Evolutionary conservation across 2,888 invertebrate species (phyloP).

Genomic region (Subacronicta megacephala): DNA sequence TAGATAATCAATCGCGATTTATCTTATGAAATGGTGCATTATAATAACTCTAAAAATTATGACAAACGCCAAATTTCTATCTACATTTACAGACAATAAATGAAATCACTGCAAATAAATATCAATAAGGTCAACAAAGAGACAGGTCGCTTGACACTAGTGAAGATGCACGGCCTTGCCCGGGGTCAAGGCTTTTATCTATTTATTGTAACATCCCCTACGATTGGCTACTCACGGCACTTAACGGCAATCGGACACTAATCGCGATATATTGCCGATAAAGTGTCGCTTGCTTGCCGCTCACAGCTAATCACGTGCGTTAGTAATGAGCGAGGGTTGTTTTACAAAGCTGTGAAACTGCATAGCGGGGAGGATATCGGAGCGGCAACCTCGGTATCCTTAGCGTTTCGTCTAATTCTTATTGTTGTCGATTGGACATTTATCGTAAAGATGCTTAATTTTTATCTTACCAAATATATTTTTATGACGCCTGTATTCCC

Average conservation of each 20-base stretch:
- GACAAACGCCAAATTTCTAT: slow-evolving; percentile 4
- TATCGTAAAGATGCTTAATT: too few species aligned
- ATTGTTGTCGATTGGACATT: too few species aligned
- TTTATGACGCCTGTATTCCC: too few species aligned
- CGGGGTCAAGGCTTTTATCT: slow-evolving; percentile 74
- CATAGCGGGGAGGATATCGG: too few species aligned
- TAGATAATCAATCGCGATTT: too few species aligned
- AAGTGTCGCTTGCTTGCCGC: slow-evolving; percentile 74
- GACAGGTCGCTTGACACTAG: slow-evolving; percentile 75
- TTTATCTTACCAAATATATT: too few species aligned
- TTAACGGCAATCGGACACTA: slow-evolving; percentile 83
- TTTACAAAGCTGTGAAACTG: slow-evolving; percentile 10
- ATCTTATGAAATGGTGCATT: background rate
- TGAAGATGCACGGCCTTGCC: slow-evolving; percentile 73
- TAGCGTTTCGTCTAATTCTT: too few species aligned
- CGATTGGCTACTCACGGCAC: slow-evolving; percentile 65
- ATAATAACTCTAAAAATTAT: background rate
- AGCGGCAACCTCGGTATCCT: too few species aligned
- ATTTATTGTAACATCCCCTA: slow-evolving; percentile 68
- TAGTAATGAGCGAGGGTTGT: slow-evolving; percentile 78
- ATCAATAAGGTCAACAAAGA: slow-evolving; percentile 53
- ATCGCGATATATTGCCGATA: slow-evolving; percentile 83
- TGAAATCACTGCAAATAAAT: slow-evolving; percentile 59
- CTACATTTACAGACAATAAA: slow-evolving; percentile 19
- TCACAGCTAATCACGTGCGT: slow-evolving; percentile 84